Evolutionary conservation across 2,797 vertebrate species (phyloP).

Genomic region (Otolemur crassicaudatus): DNA sequence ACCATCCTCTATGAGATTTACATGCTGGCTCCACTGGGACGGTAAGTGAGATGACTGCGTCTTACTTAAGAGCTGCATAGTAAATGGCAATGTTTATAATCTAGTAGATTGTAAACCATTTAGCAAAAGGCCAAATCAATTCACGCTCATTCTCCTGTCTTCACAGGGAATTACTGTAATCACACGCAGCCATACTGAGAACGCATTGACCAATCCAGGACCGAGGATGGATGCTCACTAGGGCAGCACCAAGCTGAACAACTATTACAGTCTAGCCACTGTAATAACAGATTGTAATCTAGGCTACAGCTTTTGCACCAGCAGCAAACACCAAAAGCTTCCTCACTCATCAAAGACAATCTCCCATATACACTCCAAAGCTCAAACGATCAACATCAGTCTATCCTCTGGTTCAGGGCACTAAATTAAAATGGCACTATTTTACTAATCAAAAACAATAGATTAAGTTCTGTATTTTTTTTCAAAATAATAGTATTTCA

Average conservation of each 20-base stretch:
- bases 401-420: background rate
- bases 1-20: background rate
- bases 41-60: background rate
- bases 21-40: background rate
- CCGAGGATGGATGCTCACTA: no score
- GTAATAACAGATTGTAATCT: background rate
- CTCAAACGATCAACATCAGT: background rate
- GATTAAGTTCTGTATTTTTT: background rate
- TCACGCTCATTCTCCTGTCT: background rate
- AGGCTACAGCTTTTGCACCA: background rate
- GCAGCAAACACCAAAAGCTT: background rate
- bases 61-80: background rate
- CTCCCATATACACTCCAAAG: background rate
- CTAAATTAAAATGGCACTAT: background rate
- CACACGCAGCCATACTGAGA: background rate
- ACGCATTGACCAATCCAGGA: background rate
- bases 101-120: background rate
- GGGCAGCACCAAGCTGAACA: background rate
- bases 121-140: constrained; percentile 30
- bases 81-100: background rate
- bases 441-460: constrained; percentile 5
- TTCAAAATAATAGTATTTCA: background rate
- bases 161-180: background rate
- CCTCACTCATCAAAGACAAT: background rate
- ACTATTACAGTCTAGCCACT: background rate